Percentiles rank a stretch among this genome's conserved stretches.
These are phyloP conservation scores for Mnemiopsis leidyi DNA, from an alignment of 37 sponge, comb jelly and placozoan genomes.

Conservation along the genomic window DNA sequence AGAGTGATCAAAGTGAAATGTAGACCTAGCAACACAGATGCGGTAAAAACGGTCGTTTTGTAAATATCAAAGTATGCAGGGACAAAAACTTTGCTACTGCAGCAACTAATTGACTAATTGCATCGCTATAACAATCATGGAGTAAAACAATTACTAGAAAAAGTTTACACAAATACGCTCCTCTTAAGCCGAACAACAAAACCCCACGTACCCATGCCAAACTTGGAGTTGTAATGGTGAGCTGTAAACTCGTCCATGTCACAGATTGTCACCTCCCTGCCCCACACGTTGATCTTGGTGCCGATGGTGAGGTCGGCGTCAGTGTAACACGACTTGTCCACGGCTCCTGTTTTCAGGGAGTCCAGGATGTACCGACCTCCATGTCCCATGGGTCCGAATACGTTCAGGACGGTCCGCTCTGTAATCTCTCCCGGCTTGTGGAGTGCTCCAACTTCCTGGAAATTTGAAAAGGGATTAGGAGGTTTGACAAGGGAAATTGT, in stretches of 20 bases:
- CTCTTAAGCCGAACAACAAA: too few species aligned
- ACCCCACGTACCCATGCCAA: slow-evolving; percentile 83
- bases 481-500: not conserved
- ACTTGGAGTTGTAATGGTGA: slow-evolving; percentile 86
- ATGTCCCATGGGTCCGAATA: slow-evolving; percentile 93
- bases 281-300: slow-evolving; percentile 84
- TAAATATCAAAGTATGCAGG: too few species aligned
- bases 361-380: slow-evolving; percentile 94
- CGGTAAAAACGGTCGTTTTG: too few species aligned
- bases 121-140: too few species aligned
- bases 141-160: too few species aligned
- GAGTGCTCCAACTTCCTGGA: slow-evolving; percentile 70
- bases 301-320: slow-evolving; percentile 83
- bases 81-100: too few species aligned
- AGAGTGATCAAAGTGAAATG: not conserved
- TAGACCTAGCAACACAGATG: not conserved
- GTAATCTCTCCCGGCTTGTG: slow-evolving; percentile 88
- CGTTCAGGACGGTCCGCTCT: slow-evolving; percentile 92
- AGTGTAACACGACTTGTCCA: slow-evolving; percentile 76
- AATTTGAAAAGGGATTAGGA: too few species aligned
- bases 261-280: slow-evolving; percentile 83
- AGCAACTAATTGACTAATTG: too few species aligned
- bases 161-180: too few species aligned
- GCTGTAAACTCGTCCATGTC: slow-evolving; percentile 95
- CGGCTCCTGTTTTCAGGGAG: slow-evolving; percentile 91